Base-by-base conservation (phyloP, 2,888 invertebrate species). In the Limnephilus auricula region DNA sequence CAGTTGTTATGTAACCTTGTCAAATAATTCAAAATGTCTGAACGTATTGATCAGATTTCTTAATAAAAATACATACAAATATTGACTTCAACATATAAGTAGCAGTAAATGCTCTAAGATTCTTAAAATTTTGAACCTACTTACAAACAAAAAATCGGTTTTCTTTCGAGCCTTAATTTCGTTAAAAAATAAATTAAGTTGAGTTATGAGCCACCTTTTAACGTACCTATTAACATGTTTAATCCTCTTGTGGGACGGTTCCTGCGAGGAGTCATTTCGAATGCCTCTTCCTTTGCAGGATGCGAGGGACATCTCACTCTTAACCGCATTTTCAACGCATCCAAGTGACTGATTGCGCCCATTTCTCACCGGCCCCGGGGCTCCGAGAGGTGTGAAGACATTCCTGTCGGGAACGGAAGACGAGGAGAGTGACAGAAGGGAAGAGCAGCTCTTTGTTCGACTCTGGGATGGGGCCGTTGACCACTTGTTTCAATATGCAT, bases 291-390 rank as follows among this genome's bases (percentile, higher is more conserved):
- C 50, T 86, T 18, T 50, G 15, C 65, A 50, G 86, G 31, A 31
- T 50, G 30, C 25, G 86, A 86, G 86, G 65, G 65, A 86, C 86
- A 65, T 50, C 86, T 86, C n/a, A 34, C 32, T 37, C 79, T 83
- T 82, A 90, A 82, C 87, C 91, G 50, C 90, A 87, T 91, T 91
- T 90, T 90, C 91, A 91, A 87, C 90, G 90, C 91, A 79, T 85
- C 45, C 37, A 40, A 82, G 79, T 91, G 91, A 91, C 32, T 90
- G 91, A 91, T 91, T 31, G 65, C 31, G 80, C 25, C 91, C 85
- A 91, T 91, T 79, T 84, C 78, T 91, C 89, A 89, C 90, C 80
- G 31, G 87, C 18, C 84, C 85, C 45, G 78, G 78, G 86, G 50
- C 84, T 32, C 90, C 65, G 40, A 86, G 65, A 65, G 65, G 65